Base-by-base conservation (phyloP, 2,888 invertebrate genomes). In the Sialis lutaria region DNA sequence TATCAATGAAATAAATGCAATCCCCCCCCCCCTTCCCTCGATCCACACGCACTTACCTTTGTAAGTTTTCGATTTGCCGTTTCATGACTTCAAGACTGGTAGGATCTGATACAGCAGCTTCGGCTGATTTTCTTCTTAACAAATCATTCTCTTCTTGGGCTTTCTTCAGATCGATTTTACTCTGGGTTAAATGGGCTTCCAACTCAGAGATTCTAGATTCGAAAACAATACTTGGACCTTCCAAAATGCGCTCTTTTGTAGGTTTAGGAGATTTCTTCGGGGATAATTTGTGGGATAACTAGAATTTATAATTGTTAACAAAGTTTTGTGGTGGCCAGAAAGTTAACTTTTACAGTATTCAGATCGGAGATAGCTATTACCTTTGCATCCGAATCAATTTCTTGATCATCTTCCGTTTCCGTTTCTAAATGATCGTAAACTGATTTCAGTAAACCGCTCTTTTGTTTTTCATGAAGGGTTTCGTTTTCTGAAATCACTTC, bases 401-500 rank as follows among this genome's bases (percentile, higher is more conserved):
- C 42, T 22, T 42, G 42, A 42, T 47, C 47, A 34, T 47, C 47
- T 55, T 63, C 63, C 1, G 63, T 64, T 50, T 73, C 72, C 42
- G 70, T 71, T 48, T 73, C 73, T 54, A 77, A 72, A 1, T 77
- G 73, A 46, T 77, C 70, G 53, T 78, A 73, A 58, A 79, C 77
- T 4, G 77, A 61, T 53, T 70, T 70, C 30, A 79, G 74, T 41
- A 84, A 59, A 54, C 79, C 79, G 49, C 73, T 73, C 60, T 82
- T 82, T 56, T 84, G 85, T 46, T 78, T 80, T 53, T 85, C 85
- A 53, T 86, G 85, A 0, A 88, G 65, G 46, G 79, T 74, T 56
- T 87, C 86, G 56, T 88, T 89, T 65, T 89, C 88, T 6, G 81
- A 79, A 52, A 88, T 83, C 9, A 88, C 85, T 62, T 87, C 87